Conservation (phyloP, 2,797 vertebrate species). For the Sebastes reedi region DNA sequence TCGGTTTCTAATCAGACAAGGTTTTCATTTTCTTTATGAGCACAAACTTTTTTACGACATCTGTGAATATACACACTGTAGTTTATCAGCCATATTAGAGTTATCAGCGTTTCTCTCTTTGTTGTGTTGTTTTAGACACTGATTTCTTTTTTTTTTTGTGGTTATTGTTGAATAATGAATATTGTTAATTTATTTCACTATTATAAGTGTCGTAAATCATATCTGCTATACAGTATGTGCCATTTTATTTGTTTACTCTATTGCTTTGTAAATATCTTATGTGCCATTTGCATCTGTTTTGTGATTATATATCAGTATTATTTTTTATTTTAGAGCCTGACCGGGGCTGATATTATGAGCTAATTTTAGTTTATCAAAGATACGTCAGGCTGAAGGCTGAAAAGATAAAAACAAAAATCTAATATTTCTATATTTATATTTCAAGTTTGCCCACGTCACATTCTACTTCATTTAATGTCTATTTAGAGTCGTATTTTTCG, state of each 20-base stretch:
- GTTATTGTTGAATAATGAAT: slow-evolving; percentile 6
- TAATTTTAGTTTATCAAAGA: background rate
- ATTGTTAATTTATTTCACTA: slow-evolving; percentile 31
- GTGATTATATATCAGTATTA: slow-evolving; percentile 15
- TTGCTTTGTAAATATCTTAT: slow-evolving; percentile 53
- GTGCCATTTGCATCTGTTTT: slow-evolving; percentile 35
- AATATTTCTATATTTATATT: no score
- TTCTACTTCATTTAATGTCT: background rate
- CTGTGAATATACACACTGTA: slow-evolving; percentile 29
- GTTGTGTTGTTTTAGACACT: background rate
- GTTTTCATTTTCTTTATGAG: slow-evolving; percentile 52
- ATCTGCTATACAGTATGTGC: slow-evolving; percentile 26
- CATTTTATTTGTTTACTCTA: slow-evolving; percentile 19
- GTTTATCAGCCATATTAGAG: slow-evolving; percentile 30
- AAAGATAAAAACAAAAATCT: background rate
- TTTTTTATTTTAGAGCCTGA: background rate
- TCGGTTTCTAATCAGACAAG: slow-evolving; percentile 4
- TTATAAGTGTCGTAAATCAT: slow-evolving; percentile 9
- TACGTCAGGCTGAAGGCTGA: background rate
- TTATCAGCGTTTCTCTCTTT: background rate
- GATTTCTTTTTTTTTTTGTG: background rate
- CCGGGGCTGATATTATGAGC: background rate
- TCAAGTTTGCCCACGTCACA: background rate
- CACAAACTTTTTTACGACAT: slow-evolving; percentile 51
- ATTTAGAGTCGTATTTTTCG: background rate